A percentile compares a stretch with the other conserved stretches of the same genome.
phyloP scores from a whole-genome alignment of 2,113 vertebrate genomes.

The Macquaria australasica region DNA sequence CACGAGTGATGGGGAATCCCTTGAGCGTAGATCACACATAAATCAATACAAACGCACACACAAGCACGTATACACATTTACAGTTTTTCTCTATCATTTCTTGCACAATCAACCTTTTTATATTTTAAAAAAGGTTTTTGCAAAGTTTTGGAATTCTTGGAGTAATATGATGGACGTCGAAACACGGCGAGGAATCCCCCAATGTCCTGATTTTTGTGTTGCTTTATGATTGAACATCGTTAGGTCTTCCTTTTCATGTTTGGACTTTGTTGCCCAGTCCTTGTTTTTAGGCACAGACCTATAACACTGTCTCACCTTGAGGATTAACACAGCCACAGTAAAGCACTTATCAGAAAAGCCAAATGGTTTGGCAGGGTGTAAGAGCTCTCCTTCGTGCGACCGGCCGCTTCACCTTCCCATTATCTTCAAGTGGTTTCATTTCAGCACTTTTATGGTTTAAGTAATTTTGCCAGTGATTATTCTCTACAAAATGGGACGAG shows the following conservation, averaged over 20 bases:
- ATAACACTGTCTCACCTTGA: not conserved
- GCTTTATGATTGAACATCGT: not conserved
- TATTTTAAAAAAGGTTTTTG: not conserved
- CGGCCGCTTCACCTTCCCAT: constrained; percentile 5
- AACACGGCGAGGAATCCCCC: not conserved
- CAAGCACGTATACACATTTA: not conserved
- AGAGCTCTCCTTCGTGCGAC: constrained; percentile 12
- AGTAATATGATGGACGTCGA: not conserved
- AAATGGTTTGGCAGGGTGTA: constrained; percentile 34
- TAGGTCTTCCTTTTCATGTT: not conserved
- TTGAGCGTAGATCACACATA: constrained; percentile 1
- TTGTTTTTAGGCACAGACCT: not conserved
- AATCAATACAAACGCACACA: not conserved
- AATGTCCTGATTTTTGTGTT: not conserved
- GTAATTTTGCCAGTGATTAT: constrained; percentile 33
- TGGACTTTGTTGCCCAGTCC: not conserved
- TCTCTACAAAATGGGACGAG: not conserved
- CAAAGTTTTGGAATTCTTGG: not conserved
- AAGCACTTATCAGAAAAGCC: constrained; percentile 23
- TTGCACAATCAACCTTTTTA: not conserved
- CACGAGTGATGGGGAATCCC: constrained; percentile 27
- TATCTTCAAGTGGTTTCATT: constrained; percentile 51
- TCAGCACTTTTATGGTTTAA: constrained; percentile 30
- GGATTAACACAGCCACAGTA: constrained; percentile 17
- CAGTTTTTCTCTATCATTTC: not conserved